Conservation (phyloP, 2,888 invertebrate genomes). For the Campoplex capitator region DNA sequence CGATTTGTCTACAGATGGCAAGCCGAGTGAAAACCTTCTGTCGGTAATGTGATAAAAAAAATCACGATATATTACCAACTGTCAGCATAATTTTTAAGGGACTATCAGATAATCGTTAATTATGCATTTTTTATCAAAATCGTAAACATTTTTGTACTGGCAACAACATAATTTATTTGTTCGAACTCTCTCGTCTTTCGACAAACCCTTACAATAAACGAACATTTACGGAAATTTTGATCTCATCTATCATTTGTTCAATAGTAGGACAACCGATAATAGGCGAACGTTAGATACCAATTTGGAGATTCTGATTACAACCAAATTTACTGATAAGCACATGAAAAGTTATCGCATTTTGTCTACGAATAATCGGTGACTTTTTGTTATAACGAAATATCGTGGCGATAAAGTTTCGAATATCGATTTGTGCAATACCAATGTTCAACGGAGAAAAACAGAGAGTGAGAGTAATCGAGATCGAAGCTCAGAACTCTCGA, state of each 20-base stretch:
- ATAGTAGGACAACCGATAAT: background rate
- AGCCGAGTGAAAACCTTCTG: background rate
- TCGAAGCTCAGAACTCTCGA: slow-evolving; percentile 66
- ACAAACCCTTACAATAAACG: background rate
- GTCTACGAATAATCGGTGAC: background rate
- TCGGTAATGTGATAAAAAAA: background rate
- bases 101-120: background rate
- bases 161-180: background rate
- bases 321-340: background rate
- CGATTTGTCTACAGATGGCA: slow-evolving; percentile 72
- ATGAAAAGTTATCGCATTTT: background rate
- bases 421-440: slow-evolving; percentile 8
- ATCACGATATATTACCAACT: background rate
- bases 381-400: background rate
- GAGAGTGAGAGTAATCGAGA: slow-evolving; percentile 67
- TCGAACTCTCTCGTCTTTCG: background rate
- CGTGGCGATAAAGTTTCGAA: background rate
- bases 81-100: background rate
- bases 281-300: background rate
- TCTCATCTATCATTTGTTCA: background rate
- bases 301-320: background rate
- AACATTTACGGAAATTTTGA: background rate
- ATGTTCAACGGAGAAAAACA: slow-evolving; percentile 16
- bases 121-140: background rate
- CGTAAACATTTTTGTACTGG: background rate